phyloP scores from a whole-genome alignment of 2,888 invertebrate genomes.

The Ophioninae sp. region DNA sequence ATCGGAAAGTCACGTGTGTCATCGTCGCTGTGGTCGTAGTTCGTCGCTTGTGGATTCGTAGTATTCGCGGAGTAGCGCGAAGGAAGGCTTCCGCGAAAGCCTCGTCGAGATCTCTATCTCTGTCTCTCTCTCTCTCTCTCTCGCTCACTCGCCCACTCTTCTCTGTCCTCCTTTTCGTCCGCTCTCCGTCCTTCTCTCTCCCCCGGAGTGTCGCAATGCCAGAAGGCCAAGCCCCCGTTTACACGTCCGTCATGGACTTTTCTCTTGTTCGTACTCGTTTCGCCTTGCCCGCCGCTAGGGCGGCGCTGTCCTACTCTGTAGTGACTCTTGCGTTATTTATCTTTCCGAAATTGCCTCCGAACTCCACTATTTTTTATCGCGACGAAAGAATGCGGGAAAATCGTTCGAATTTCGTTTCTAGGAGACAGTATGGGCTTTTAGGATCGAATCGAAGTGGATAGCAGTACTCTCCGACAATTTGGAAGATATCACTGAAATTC shows the following conservation, averaged over 20 bases:
- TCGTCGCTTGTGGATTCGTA: conserved; percentile 69
- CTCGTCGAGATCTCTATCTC: conserved; percentile 57
- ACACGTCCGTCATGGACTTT: conserved; percentile 69
- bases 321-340: conserved; percentile 19
- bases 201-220: conserved; percentile 76
- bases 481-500: no score
- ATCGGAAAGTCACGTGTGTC: conserved; percentile 67
- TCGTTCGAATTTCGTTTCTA: no score
- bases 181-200: background rate
- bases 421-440: no score
- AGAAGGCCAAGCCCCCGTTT: conserved; percentile 79
- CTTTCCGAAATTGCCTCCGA: conserved; percentile 10
- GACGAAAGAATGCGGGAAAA: no score
- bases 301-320: conserved; percentile 32
- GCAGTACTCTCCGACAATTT: no score
- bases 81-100: conserved; percentile 79
- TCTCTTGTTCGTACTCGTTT: conserved; percentile 63
- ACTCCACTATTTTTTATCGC: background rate
- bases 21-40: conserved; percentile 42
- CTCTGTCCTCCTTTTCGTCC: conserved; percentile 3
- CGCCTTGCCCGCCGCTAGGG: conserved; percentile 27
- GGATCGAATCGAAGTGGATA: no score
- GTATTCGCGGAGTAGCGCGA: conserved; percentile 79
- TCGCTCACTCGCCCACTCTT: conserved; percentile 8
- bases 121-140: conserved; percentile 33